Base-by-base conservation (phyloP, 2,113 vertebrate genomes). In the Podilymbus podiceps region DNA sequence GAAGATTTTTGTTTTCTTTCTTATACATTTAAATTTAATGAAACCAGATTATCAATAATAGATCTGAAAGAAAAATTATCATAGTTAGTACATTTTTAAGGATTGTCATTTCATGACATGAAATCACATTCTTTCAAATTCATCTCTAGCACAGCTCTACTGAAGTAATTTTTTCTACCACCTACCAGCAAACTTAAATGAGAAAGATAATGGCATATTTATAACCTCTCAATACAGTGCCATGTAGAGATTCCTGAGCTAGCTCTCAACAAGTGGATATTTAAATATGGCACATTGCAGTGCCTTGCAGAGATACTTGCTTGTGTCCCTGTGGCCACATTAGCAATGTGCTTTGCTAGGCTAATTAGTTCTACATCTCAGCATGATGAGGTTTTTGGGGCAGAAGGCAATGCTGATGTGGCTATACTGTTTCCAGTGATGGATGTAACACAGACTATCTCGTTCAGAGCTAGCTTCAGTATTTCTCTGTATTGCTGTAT, bases 191-290 rank as follows among this genome's bases (percentile, higher is more conserved):
- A 89, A 85, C 40, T 63, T 74, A 92, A 93, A 94, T 90, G 91
- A 81, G 79, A 77, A 93, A 67, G 68, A 89, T 95, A 87, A 95
- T 89, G 60, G 38, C 68, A 63, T 95, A 90, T 93, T 95, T 95
- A 81, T 81, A 95, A 94, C 31, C 52, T 81, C 83, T 86, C 52
- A 67, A 8, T 81, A 30, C 24, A 63, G n/a, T 71, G 21, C 28
- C 30, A 3, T 75, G 86, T 81, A 69, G 86, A 84, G 88, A 74
- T 93, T 92, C 59, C 76, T 71, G n/a, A 83, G 38, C 55, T 86
- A 86, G 46, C 50, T 93, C 59, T 90, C 72, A 62, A 74, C 68
- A 93, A 59, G 56, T 24, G 86, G 38, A 33, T 95, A 77, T 67
- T 95, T 67, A 93, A 82, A 84, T 84, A 63, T 55, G 38, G 55